Evolutionary conservation across 2,888 invertebrate genomes (phyloP), one percentile per base, ranked within the genome.

Genomic region (Agrochola macilenta): DNA sequence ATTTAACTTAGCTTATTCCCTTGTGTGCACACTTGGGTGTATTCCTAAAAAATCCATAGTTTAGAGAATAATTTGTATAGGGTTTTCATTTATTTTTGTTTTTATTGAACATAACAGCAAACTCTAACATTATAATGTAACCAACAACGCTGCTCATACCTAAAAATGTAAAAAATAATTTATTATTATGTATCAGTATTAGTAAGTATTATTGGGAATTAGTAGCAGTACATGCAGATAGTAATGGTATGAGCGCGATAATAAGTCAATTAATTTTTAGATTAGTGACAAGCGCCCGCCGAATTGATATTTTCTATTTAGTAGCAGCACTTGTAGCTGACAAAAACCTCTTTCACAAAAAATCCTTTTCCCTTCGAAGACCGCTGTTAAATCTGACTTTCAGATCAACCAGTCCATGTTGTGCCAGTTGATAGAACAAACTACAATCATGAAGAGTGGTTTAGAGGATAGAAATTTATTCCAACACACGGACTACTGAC

Each of bases 371-470:
- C 9, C 8, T 73, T 39, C 23, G 2, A 63, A 49, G 23, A 68
- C 46, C 58, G 23, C 57, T 49, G 43, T 74, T 26, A 52, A 68
- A 81, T 81, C 63, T 64, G 64, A 70, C 68, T 84, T 82, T 74
- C 26, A 74, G 68, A 82, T 80, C 46, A 64, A 39, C n/a, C 17
- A 68, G n/a, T 58, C 26, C 30, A 65, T 35, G 12, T 23, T 46
- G 17, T 26, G 26, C 8, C 69, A 39, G n/a, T 43, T 57, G 64
- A 43, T 61, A 60, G 30, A 14, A 64, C n/a, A 35, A n/a, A 35
- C 46, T 23, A 23, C 71, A 79, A 70, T 84, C 69, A 57, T 17
- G 26, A 63, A 64, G 43, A 75, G 71, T 82, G 81, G 20, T 57
- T 23, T 14, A 23, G 2, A n/a, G n/a, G 5, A n/a, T 49, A 26